Percentiles rank a stretch among this genome's conserved stretches.
These are phyloP conservation scores for Chauna torquata DNA, from an alignment of 2,113 vertebrate genomes.

Conservation along the genomic window DNA sequence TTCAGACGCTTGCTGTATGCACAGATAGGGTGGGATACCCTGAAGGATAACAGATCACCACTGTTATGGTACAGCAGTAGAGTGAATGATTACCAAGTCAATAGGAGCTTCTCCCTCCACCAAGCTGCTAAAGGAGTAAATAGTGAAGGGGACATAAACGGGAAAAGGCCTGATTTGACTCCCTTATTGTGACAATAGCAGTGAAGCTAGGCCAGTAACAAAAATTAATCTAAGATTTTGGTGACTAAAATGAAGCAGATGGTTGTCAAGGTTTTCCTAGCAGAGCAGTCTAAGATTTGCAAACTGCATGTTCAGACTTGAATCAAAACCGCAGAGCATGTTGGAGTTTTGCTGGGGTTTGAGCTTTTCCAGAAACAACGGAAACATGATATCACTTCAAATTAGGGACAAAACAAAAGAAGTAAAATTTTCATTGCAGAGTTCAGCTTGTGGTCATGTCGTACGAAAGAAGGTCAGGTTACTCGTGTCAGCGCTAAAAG, in stretches of 20 bases:
- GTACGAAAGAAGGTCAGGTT: slow-evolving; percentile 15
- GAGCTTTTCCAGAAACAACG: slow-evolving; percentile 70
- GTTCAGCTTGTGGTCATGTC: slow-evolving; percentile 67
- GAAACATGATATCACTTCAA: slow-evolving; percentile 66
- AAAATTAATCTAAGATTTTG: slow-evolving; percentile 12
- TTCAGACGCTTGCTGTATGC: not conserved
- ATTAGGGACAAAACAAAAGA: slow-evolving; percentile 53
- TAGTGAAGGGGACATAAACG: not conserved
- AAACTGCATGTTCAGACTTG: slow-evolving; percentile 30
- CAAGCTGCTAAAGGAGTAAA: not conserved
- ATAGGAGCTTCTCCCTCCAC: not conserved
- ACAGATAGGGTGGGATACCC: not conserved
- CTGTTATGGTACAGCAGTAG: not conserved
- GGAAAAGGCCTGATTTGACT: not conserved
- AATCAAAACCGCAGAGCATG: slow-evolving; percentile 61
- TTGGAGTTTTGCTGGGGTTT: slow-evolving; percentile 42
- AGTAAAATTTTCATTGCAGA: slow-evolving; percentile 33
- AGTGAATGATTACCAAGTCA: not conserved
- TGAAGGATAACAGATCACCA: not conserved
- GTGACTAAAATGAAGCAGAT: slow-evolving; percentile 6
- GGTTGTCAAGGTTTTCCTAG: slow-evolving; percentile 43
- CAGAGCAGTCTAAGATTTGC: slow-evolving; percentile 17
- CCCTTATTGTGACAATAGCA: not conserved
- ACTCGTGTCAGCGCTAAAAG: not conserved
- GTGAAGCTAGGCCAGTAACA: not conserved